A percentile compares a stretch with the other conserved stretches of the same genome.
Evolutionary conservation across 1,140 invertebrate species (phyloP).

Genomic region (Piezodorus guildinii): DNA sequence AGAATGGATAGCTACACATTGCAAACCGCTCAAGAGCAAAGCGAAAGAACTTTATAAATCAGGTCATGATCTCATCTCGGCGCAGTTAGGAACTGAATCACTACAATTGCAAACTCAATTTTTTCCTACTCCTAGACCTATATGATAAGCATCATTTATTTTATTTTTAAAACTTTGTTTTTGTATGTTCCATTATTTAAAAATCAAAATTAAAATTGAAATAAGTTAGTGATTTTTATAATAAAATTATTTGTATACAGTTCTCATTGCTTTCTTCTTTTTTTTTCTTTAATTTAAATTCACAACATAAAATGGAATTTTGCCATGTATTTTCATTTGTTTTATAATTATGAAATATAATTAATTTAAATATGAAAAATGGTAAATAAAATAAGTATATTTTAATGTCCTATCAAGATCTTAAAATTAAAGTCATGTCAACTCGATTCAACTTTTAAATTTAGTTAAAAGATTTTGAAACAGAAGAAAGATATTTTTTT

Average conservation of each 20-base stretch:
- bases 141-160: not conserved
- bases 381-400: too few relatives aligned
- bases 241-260: not conserved
- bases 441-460: too few relatives aligned
- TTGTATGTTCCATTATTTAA: not conserved
- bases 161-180: not conserved
- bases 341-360: not conserved
- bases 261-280: too few relatives aligned
- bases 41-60: conserved; percentile 8
- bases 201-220: not conserved
- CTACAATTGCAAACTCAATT: not conserved
- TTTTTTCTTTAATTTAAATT: too few relatives aligned
- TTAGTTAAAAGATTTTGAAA: too few relatives aligned
- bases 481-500: too few relatives aligned
- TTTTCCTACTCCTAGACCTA: conserved; percentile 9
- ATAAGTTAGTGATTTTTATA: not conserved
- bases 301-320: not conserved
- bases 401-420: too few relatives aligned
- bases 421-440: too few relatives aligned
- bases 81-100: not conserved
- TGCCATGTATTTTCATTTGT: not conserved
- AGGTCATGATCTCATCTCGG: not conserved
- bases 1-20: conserved; percentile 44
- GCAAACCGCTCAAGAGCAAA: conserved; percentile 36
- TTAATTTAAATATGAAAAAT: too few relatives aligned